Conservation (phyloP, 2,113 vertebrate species). For the Mugil cephalus region DNA sequence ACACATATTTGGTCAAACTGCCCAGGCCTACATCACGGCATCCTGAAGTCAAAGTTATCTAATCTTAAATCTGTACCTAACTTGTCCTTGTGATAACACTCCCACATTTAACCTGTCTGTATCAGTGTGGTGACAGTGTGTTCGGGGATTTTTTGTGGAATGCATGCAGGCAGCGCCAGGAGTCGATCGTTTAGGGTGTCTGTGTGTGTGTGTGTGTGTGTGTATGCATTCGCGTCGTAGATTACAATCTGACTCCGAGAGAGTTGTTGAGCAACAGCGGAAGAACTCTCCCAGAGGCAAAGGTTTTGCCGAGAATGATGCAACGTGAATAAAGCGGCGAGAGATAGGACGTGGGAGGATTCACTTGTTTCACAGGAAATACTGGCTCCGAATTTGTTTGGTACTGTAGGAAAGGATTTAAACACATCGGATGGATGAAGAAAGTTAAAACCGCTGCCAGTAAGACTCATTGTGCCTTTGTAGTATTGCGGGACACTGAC, state of each 20-base stretch:
- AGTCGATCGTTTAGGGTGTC: background rate
- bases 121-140: too few species aligned
- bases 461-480: too few species aligned
- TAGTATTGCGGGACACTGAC: too few species aligned
- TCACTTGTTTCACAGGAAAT: background rate
- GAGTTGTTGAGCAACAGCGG: background rate
- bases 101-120: background rate
- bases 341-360: too few species aligned
- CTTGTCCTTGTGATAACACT: background rate
- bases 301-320: constrained; percentile 16
- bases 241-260: constrained; percentile 29
- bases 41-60: background rate
- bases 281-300: background rate
- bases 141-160: constrained; percentile 25
- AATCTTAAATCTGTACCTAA: background rate
- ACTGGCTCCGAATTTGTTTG: background rate
- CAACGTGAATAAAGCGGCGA: background rate
- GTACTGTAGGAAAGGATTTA: too few species aligned
- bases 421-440: too few species aligned
- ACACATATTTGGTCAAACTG: too few species aligned
- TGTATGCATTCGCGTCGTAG: background rate
- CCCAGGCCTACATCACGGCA: too few species aligned
- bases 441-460: too few species aligned
- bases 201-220: constrained; percentile 3
- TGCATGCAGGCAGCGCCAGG: background rate